Conservation (phyloP, 2,888 invertebrate genomes). For the Dryobota labecula region DNA sequence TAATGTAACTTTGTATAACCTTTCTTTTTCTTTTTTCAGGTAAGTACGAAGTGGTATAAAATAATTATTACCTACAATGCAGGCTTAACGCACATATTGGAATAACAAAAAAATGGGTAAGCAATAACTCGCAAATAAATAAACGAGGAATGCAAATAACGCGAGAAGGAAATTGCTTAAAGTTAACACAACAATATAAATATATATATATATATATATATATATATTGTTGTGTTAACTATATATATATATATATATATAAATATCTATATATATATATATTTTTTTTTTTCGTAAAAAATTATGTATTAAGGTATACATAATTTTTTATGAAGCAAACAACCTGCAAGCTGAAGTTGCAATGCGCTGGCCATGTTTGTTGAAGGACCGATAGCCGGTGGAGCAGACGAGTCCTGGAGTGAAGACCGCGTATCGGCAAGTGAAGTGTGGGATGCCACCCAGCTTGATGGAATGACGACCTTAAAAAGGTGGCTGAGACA, state of each 20-base stretch:
- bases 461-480: not conserved
- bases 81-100: not conserved
- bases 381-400: not conserved
- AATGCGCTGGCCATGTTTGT: not conserved
- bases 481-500: not conserved
- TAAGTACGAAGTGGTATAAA: slow-evolving; percentile 27
- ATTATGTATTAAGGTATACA: too few species aligned
- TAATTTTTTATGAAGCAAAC: too few species aligned
- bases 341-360: not conserved
- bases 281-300: too few species aligned
- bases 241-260: too few species aligned
- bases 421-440: not conserved
- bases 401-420: not conserved
- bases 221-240: too few species aligned
- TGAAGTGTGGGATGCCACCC: not conserved
- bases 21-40: slow-evolving; percentile 37
- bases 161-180: slow-evolving; percentile 3
- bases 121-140: too few species aligned
- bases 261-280: too few species aligned
- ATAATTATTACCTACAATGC: not conserved
- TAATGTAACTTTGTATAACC: not conserved
- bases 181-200: not conserved
- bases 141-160: not conserved
- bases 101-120: not conserved
- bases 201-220: too few species aligned